Evolutionary conservation across 2,113 vertebrate genomes (phyloP).

Genomic region (Trogon melanurus): DNA sequence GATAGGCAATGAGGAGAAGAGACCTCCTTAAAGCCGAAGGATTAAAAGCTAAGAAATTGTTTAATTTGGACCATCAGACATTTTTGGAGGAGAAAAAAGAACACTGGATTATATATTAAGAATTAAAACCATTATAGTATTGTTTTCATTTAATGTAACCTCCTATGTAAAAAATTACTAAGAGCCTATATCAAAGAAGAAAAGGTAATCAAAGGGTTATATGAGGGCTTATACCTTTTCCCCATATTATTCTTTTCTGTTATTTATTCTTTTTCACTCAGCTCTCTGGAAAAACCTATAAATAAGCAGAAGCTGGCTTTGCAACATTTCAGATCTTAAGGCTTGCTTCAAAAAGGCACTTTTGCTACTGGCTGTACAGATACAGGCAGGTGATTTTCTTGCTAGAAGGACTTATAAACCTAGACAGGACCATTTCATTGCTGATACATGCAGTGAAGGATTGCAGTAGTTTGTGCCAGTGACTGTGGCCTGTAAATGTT

Average conservation of each 20-base stretch:
- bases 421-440: background rate
- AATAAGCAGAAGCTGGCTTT: background rate
- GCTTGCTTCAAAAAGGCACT: background rate
- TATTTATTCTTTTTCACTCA: background rate
- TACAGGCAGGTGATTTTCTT: background rate
- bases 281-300: background rate
- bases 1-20: background rate
- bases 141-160: background rate
- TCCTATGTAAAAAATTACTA: background rate
- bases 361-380: background rate
- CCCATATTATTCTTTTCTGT: background rate
- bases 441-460: background rate
- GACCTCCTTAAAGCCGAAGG: background rate
- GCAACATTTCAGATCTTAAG: background rate
- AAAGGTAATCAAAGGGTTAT: background rate
- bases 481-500: background rate
- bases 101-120: background rate
- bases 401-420: background rate
- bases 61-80: background rate
- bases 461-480: background rate
- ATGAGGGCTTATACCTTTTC: background rate
- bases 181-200: background rate
- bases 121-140: background rate
- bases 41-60: background rate
- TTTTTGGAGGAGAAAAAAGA: background rate